Evolutionary conservation across 2,113 vertebrate genomes (phyloP).

Genomic region (Seriola rivoliana): DNA sequence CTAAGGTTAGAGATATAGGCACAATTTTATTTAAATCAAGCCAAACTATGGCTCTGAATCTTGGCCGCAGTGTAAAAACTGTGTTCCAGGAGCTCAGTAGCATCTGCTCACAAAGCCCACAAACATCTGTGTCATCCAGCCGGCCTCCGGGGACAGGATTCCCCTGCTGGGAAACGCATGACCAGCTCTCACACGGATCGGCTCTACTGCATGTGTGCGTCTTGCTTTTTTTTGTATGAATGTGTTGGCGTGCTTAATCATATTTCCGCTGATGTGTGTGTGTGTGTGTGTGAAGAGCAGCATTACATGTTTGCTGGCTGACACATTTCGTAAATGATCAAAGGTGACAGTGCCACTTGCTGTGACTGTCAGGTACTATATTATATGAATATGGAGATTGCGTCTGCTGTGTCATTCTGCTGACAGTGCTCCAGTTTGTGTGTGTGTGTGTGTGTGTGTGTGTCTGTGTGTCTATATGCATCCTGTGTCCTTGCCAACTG

Average conservation of each 20-base stretch:
- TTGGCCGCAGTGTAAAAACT: slow-evolving; percentile 30
- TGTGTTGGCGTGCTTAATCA: slow-evolving; percentile 29
- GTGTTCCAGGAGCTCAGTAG: slow-evolving; percentile 55
- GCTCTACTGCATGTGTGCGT: slow-evolving; percentile 40
- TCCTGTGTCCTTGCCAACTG: slow-evolving; percentile 56
- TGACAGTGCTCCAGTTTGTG: slow-evolving; percentile 59
- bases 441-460: slow-evolving; percentile 39
- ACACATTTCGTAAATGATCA: slow-evolving; percentile 63
- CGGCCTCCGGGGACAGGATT: slow-evolving; percentile 57
- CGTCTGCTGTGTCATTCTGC: slow-evolving; percentile 68
- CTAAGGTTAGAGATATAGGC: background rate
- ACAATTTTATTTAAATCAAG: slow-evolving; percentile 3
- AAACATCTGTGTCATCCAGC: slow-evolving; percentile 73
- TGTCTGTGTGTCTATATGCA: slow-evolving; percentile 38
- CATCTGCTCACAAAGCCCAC: slow-evolving; percentile 70
- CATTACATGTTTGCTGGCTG: slow-evolving; percentile 35
- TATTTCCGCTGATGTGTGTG: slow-evolving; percentile 24
- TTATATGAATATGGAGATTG: slow-evolving; percentile 74
- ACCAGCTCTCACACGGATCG: slow-evolving; percentile 47
- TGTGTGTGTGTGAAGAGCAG: slow-evolving; percentile 28
- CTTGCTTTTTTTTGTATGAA: slow-evolving; percentile 47
- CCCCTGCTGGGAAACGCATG: slow-evolving; percentile 69
- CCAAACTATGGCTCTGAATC: slow-evolving; percentile 7
- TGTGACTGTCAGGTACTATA: slow-evolving; percentile 80
- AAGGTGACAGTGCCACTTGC: slow-evolving; percentile 73